phyloP scores from a whole-genome alignment of 2,888 invertebrate species.

The Hypolimnas misippus region DNA sequence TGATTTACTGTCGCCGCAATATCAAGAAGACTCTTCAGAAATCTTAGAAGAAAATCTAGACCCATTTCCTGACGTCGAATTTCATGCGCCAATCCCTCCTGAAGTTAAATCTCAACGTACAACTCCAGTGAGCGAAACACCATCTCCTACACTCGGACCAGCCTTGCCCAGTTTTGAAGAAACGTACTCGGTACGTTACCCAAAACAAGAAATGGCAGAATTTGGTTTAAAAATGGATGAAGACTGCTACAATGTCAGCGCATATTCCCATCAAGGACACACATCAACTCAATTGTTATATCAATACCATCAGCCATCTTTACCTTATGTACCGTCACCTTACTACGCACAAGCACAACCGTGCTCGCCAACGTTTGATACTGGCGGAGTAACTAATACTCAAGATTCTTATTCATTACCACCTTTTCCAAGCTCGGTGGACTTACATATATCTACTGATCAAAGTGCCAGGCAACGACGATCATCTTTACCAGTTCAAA shows the following conservation, averaged over 20 bases:
- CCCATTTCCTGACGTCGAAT: slow-evolving; percentile 88
- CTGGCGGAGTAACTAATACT: slow-evolving; percentile 76
- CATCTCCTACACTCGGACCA: slow-evolving; percentile 80
- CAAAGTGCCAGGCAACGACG: slow-evolving; percentile 87
- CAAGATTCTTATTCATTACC: slow-evolving; percentile 89
- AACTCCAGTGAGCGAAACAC: slow-evolving; percentile 74
- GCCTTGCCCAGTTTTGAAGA: slow-evolving; percentile 94
- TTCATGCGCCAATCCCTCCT: slow-evolving; percentile 74
- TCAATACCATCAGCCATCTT: slow-evolving; percentile 84
- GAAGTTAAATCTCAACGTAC: slow-evolving; percentile 73
- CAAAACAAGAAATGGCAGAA: slow-evolving; percentile 85
- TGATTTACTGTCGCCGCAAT: slow-evolving; percentile 90
- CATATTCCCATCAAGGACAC: slow-evolving; percentile 83
- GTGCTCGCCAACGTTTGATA: slow-evolving; percentile 81
- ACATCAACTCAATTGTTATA: slow-evolving; percentile 83
- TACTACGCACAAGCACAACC: slow-evolving; percentile 85
- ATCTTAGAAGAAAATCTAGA: slow-evolving; percentile 89
- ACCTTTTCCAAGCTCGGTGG: slow-evolving; percentile 87
- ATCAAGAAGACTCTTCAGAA: slow-evolving; percentile 88
- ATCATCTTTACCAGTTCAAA: slow-evolving; percentile 90
- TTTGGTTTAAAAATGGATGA: slow-evolving; percentile 93
- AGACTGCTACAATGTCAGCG: slow-evolving; percentile 89
- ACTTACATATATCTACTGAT: slow-evolving; percentile 87
- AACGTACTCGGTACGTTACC: slow-evolving; percentile 91
- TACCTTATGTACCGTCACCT: slow-evolving; percentile 82